Conservation (phyloP, 2,113 vertebrate genomes). For the Neomonachus schauinslandi region DNA sequence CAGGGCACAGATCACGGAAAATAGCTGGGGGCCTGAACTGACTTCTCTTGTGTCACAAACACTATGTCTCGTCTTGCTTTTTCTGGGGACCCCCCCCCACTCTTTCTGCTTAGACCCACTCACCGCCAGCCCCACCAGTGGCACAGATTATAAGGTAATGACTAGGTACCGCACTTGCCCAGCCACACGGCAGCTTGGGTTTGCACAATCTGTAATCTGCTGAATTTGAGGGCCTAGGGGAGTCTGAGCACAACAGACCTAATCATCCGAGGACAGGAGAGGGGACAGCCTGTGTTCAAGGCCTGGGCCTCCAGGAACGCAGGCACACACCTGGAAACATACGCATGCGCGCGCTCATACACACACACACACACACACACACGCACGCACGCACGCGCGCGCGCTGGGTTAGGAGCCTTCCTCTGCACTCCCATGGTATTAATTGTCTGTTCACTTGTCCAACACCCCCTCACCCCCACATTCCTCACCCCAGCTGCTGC, state of each 20-base stretch:
- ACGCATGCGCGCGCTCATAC: not conserved
- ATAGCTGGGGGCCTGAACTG: not conserved
- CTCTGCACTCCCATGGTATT: not conserved
- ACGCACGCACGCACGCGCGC: not conserved
- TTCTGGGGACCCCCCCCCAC: not conserved
- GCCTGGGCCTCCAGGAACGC: not conserved
- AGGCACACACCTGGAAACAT: not conserved
- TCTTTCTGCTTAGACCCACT: not conserved
- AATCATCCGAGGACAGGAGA: not conserved
- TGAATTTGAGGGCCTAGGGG: not conserved
- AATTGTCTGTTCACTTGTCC: not conserved
- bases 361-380: not conserved
- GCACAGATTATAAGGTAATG: not conserved
- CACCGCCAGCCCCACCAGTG: not conserved
- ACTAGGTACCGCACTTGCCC: accelerated
- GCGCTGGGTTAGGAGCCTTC: not conserved
- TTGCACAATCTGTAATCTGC: not conserved
- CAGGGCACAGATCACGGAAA: not conserved
- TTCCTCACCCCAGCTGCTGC: not conserved
- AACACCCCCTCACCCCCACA: not conserved
- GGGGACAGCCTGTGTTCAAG: not conserved
- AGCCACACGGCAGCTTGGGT: not conserved
- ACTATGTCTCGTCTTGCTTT: not conserved
- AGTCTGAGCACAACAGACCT: not conserved
- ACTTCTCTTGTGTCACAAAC: not conserved